Evolutionary conservation across 2,113 vertebrate species (phyloP), one percentile per base, ranked within the genome.

Genomic region (Solenodon paradoxus): DNA sequence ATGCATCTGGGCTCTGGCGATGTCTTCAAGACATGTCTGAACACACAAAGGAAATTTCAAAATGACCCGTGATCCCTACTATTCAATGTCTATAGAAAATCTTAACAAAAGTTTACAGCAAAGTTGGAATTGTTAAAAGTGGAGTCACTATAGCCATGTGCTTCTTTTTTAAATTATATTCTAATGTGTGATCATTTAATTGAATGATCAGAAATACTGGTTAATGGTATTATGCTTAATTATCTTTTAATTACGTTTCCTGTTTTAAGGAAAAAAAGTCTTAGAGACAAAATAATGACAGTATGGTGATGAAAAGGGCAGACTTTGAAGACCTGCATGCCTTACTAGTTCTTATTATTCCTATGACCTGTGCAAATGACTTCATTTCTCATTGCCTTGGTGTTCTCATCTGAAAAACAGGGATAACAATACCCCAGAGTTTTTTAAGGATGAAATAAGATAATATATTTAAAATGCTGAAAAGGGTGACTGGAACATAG

Each of bases 11-110:
- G 99, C 99, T 92, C 97, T 98, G 42, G 89, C 82, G 45, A 99
- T 99, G 94, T 99, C 99, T 94, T 98, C 93, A 88, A 99, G 98
- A 95, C 99, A 99, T 63, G 98, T 98, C 99, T 99, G 95, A 47
- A 90, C 95, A 90, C 32, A 92, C 96, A 95, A 64, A 90, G 3
- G 82, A 97, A 82, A 92, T 20, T 5, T 78, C 26, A 2, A 81
- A 75, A 40, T 13, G 17, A 68, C 20, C 47, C 4, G 24, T 81
- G 26, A 69, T 82, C 12, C 38, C 35, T 40, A 61, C 7, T 91
- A 57, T 91, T 84, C 47, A 80, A n/a, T 24, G 19, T 68, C 26
- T 61, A 91, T 45, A 68, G 32, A 85, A 94, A 77, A 86, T 88
- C 19, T 69, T 77, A 61, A 59, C 26, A 92, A 88, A 94, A 86